A percentile compares a stretch with the other conserved stretches of the same genome.
These are phyloP conservation scores for Pemphigus obesinymphae DNA, from an alignment of 1,140 invertebrate species.

Conservation along the genomic window DNA sequence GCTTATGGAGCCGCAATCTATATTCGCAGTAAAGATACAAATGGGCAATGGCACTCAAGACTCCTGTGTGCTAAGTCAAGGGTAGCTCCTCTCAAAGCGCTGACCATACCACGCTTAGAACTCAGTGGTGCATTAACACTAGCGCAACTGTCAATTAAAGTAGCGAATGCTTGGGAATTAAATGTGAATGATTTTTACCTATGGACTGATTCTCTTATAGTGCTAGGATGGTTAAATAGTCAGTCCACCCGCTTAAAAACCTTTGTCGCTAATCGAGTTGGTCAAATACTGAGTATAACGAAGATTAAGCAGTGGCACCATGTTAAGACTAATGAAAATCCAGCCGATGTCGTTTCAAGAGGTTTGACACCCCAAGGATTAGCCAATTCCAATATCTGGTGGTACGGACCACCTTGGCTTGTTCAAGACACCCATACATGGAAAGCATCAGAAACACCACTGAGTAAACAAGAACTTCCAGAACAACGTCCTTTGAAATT, in stretches of 20 bases:
- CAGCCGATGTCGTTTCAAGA: background rate
- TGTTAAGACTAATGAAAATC: background rate
- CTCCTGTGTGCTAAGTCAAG: conserved; percentile 49
- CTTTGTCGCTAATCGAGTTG: background rate
- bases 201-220: background rate
- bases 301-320: background rate
- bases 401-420: too few species aligned
- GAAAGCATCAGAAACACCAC: too few species aligned
- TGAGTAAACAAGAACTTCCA: too few species aligned
- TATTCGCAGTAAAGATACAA: background rate
- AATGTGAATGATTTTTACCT: background rate
- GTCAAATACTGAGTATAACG: background rate
- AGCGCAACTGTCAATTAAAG: conserved; percentile 45
- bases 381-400: background rate
- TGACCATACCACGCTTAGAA: conserved; percentile 51
- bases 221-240: background rate
- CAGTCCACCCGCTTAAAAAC: background rate
- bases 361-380: background rate
- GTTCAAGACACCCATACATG: too few species aligned
- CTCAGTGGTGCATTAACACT: too few species aligned
- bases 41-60: background rate
- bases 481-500: too few species aligned
- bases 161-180: conserved; percentile 24
- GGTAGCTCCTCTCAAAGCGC: conserved; percentile 49
- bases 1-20: background rate